A percentile compares a stretch with the other conserved stretches of the same genome.
Conservation (phyloP, 1,140 invertebrate species). For the Cheumatopsyche charites region DNA sequence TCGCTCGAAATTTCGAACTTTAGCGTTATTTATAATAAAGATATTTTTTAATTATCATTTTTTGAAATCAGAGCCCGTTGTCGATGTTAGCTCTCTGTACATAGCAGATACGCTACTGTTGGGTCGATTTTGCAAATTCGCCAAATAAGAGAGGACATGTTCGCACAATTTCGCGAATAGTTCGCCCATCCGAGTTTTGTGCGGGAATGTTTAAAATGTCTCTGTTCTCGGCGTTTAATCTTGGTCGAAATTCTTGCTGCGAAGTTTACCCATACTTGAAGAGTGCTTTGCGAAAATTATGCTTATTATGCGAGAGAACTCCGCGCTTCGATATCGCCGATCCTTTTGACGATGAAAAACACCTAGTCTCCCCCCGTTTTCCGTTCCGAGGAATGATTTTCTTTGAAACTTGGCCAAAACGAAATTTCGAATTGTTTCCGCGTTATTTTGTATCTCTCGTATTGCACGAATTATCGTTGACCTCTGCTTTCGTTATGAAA, state of each 20-base stretch:
- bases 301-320: constrained; percentile 34
- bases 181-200: background rate
- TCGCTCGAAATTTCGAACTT: too few relatives aligned
- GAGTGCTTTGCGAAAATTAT: constrained; percentile 37
- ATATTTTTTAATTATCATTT: too few relatives aligned
- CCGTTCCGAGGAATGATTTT: background rate
- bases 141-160: background rate
- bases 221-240: constrained; percentile 24
- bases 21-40: too few relatives aligned
- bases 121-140: constrained; percentile 9
- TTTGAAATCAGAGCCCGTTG: too few relatives aligned
- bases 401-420: too few relatives aligned
- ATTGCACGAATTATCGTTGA: too few relatives aligned
- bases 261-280: constrained; percentile 14
- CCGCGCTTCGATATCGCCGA: constrained; percentile 9
- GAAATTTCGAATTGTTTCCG: too few relatives aligned
- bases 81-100: too few relatives aligned
- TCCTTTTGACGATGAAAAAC: background rate
- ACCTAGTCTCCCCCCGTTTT: too few relatives aligned
- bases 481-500: too few relatives aligned
- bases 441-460: too few relatives aligned
- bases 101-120: too few relatives aligned
- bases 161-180: background rate
- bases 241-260: constrained; percentile 29
- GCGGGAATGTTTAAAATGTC: background rate